Percentiles rank a stretch among this genome's conserved stretches.
Evolutionary conservation across 2,888 invertebrate species (phyloP).

Genomic region (Rutpela maculata): DNA sequence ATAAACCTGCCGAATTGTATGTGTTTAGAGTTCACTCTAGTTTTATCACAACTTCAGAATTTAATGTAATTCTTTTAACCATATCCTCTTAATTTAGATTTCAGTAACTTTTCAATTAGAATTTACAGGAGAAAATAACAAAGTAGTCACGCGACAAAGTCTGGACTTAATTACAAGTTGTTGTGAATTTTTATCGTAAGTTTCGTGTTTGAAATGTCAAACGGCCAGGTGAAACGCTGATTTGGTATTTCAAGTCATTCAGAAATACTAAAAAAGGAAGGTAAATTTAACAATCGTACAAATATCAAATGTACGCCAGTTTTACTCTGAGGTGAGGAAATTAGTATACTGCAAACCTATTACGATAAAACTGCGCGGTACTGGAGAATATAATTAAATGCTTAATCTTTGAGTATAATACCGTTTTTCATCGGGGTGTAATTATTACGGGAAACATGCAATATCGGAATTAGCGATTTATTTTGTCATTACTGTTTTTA

Average conservation of each 20-base stretch:
- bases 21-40: no score
- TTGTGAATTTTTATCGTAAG: constrained; percentile 20
- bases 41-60: no score
- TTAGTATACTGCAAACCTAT: neutral
- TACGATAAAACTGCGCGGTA: neutral
- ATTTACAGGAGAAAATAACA: constrained; percentile 21
- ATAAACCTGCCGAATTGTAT: no score
- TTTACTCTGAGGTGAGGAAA: neutral
- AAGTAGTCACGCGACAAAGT: constrained; percentile 22
- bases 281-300: neutral
- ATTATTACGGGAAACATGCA: neutral
- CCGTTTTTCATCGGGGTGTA: neutral
- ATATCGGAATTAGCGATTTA: neutral
- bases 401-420: neutral
- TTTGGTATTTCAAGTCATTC: constrained; percentile 13
- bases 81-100: neutral
- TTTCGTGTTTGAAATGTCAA: constrained; percentile 28
- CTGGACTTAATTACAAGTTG: constrained; percentile 24
- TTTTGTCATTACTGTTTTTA: neutral
- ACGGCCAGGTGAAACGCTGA: constrained; percentile 3
- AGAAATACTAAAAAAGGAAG: constrained; percentile 3
- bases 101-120: constrained; percentile 24
- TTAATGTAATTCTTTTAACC: no score
- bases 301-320: neutral
- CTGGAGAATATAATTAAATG: neutral